Percentiles rank a stretch among this genome's conserved stretches.
These are phyloP conservation scores for Rhabdomys pumilio DNA, from an alignment of 2,797 vertebrate species.

Conservation along the genomic window DNA sequence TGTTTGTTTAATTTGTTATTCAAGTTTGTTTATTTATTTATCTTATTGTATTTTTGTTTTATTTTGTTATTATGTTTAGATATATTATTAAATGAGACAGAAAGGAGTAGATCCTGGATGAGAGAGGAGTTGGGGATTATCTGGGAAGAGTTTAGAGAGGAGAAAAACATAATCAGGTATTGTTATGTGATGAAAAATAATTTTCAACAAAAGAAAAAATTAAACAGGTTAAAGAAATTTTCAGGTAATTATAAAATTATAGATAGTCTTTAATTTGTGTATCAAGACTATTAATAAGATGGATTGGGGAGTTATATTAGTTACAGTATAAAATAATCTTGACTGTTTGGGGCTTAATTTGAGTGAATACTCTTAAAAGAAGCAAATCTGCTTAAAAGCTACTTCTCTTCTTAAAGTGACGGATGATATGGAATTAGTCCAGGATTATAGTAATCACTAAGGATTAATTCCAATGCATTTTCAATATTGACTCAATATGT, in stretches of 20 bases:
- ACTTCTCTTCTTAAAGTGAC: neutral
- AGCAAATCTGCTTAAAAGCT: neutral
- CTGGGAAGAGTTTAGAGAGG: neutral
- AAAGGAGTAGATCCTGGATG: too few species aligned
- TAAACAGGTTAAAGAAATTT: neutral
- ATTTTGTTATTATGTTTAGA: neutral
- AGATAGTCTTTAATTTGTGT: neutral
- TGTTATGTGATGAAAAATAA: neutral
- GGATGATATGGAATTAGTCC: neutral
- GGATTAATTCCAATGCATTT: neutral
- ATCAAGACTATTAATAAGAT: neutral
- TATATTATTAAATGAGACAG: neutral
- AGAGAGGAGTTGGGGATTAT: neutral
- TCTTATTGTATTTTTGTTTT: neutral
- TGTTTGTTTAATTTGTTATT: neutral
- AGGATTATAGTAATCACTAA: neutral
- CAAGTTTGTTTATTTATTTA: neutral
- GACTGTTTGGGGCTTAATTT: accelerated
- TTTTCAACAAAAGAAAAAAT: neutral
- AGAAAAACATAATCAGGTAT: too few species aligned
- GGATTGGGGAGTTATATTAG: neutral
- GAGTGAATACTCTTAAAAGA: neutral
- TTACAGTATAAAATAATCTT: neutral
- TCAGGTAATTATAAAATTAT: neutral
- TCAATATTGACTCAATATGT: neutral